Evolutionary conservation across 1,140 invertebrate genomes (phyloP).

Genomic region (Micrasema minimum): DNA sequence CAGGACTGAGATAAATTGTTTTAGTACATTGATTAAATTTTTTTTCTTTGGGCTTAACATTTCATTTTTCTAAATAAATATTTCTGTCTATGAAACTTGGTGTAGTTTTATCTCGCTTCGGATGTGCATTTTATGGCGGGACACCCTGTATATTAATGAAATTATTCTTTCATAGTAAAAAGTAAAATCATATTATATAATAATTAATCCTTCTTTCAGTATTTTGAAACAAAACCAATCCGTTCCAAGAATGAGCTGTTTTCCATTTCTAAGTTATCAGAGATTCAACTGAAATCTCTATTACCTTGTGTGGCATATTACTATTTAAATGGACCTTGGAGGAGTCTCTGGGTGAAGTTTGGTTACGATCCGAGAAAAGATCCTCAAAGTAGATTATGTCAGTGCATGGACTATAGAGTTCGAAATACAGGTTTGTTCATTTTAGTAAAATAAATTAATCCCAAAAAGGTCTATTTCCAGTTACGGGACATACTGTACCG

Average conservation of each 20-base stretch:
- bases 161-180: too few species aligned
- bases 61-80: too few species aligned
- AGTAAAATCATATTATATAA: too few species aligned
- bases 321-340: slow-evolving; percentile 88
- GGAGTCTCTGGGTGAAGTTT: slow-evolving; percentile 83
- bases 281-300: slow-evolving; percentile 78
- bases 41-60: too few species aligned
- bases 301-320: slow-evolving; percentile 87
- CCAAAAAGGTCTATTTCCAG: background rate
- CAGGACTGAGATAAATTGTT: too few species aligned
- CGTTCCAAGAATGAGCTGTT: slow-evolving; percentile 84
- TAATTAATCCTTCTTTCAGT: slow-evolving; percentile 62
- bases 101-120: too few species aligned
- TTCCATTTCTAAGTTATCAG: slow-evolving; percentile 71
- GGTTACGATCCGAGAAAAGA: slow-evolving; percentile 90
- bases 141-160: too few species aligned
- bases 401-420: slow-evolving; percentile 87
- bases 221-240: slow-evolving; percentile 84
- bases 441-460: background rate
- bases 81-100: too few species aligned
- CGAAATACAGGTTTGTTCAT: slow-evolving; percentile 57
- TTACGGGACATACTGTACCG: too few species aligned
- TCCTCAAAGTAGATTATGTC: slow-evolving; percentile 81
- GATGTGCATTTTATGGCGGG: too few species aligned
- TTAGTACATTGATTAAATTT: too few species aligned